Conservation (phyloP, 2,797 vertebrate genomes). For the Cryptoblepharus egeriae region DNA sequence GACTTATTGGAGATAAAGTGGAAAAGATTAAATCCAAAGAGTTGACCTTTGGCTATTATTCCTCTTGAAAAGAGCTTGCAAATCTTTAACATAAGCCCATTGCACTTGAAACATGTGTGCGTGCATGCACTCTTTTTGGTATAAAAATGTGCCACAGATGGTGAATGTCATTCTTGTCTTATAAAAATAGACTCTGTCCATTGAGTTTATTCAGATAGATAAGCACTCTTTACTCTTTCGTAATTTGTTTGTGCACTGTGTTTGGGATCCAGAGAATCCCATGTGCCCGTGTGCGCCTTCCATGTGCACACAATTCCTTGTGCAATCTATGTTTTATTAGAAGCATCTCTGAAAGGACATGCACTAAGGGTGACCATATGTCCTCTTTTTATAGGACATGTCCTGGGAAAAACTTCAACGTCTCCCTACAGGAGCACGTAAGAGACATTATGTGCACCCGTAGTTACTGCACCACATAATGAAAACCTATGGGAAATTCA, state of each 20-base stretch:
- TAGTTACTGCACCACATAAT: too few species aligned
- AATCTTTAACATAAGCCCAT: conserved; percentile 13
- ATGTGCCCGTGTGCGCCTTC: not conserved
- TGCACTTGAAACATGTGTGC: conserved; percentile 10
- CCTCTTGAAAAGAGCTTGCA: conserved; percentile 34
- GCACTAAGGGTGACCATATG: too few species aligned
- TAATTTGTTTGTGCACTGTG: not conserved
- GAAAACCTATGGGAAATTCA: too few species aligned
- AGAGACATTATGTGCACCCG: too few species aligned
- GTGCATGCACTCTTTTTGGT: conserved; percentile 22
- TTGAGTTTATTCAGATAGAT: not conserved
- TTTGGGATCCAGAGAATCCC: not conserved
- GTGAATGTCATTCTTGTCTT: rapidly evolving
- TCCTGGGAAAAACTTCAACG: too few species aligned
- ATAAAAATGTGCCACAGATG: not conserved
- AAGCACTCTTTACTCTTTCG: not conserved
- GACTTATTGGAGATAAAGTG: conserved; percentile 65
- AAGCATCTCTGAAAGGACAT: not conserved
- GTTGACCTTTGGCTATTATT: conserved; percentile 52
- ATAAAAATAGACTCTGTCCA: not conserved
- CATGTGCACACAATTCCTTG: too few species aligned
- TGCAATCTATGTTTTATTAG: not conserved
- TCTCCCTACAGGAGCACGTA: too few species aligned
- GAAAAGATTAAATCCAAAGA: conserved; percentile 64
- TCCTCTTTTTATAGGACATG: too few species aligned